Evolutionary conservation across 64 coral and sea anemone genomes (phyloP), one percentile per base, ranked within the genome.

Genomic region (Stylophora pistillata): DNA sequence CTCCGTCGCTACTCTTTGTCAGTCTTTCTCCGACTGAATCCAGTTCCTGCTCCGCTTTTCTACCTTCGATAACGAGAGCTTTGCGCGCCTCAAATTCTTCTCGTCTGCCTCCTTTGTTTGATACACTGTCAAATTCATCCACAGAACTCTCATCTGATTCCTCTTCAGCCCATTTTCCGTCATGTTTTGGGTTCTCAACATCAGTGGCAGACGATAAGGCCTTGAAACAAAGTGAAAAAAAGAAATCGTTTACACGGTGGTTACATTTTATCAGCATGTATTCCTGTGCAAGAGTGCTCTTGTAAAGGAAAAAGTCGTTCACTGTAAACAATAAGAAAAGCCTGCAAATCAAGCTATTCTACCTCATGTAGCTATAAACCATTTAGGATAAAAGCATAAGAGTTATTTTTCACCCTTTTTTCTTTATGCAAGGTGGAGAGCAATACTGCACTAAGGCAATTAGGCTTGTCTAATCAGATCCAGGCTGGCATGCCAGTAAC

Each of bases 121-220:
- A 77, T 13, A 92, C 61, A 60, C 60, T 86, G 73, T 92, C 90
- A 65, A 92, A 86, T 27, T 92, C 90, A 33, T 86, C 90, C 28
- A 92, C 59, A 17, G 90, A 92, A 59, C 90, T 92, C 10, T 72
- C 41, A 12, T 92, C 90, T 28, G 90, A 92, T 30, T 30, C 74
- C 20, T 90, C 89, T 31, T 92, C 90, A 18, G 90, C 90, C 90
- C 90, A 92, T 47, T 85, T 86, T 69, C 90, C 90, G 56, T 92
- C 90, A 11, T 30, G 34, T 13, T 87, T 57, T 4, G 85, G 13
- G 30, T 62, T 84, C 47, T 84, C 80, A 26, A 84, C n/a, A 84
- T 84, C 80, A 15, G 60, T 84, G 34, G 58, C 80, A 84, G 80
- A 84, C 18, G 80, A 84, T 34, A 84, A 37, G 66, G 62, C 80